phyloP scores from a whole-genome alignment of 2,888 invertebrate genomes.

The Torymus texanus region DNA sequence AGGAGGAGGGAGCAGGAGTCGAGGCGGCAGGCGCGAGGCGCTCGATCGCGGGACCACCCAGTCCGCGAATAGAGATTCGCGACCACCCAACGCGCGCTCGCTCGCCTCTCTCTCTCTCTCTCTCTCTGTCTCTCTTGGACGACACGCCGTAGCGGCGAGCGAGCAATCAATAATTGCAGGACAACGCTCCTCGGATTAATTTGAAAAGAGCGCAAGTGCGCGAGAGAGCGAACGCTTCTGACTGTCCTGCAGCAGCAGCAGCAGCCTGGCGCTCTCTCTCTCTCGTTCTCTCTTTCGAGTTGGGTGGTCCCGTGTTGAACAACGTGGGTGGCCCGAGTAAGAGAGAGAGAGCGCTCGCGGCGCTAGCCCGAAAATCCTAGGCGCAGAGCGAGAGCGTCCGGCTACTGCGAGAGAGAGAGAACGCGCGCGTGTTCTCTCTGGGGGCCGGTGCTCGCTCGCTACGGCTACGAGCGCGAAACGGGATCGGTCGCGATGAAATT shows the following conservation, averaged over 20 bases:
- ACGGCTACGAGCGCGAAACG: constrained; percentile 28
- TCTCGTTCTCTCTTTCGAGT: constrained; percentile 55
- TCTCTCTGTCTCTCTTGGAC: constrained; percentile 23
- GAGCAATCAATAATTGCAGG: constrained; percentile 58
- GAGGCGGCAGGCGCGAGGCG: constrained; percentile 23
- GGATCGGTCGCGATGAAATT: constrained; percentile 63
- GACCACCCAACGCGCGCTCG: constrained; percentile 51
- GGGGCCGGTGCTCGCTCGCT: constrained; percentile 20
- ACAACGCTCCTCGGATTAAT: constrained; percentile 56
- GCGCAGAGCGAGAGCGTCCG: too few relatives aligned
- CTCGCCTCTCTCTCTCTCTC: not conserved
- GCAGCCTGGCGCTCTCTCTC: constrained; percentile 43
- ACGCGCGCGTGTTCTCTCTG: too few relatives aligned
- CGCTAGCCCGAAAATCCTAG: constrained; percentile 5
- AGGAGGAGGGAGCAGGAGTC: constrained; percentile 19
- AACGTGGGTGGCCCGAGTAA: constrained; percentile 50
- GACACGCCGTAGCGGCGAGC: constrained; percentile 37
- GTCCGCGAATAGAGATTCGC: constrained; percentile 56
- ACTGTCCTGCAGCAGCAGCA: constrained; percentile 14
- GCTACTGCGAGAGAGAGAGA: too few relatives aligned
- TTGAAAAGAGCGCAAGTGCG: constrained; percentile 52
- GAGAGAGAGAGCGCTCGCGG: not conserved
- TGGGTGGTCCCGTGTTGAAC: constrained; percentile 49
- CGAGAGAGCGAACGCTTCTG: constrained; percentile 23
- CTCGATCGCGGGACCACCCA: constrained; percentile 48